Evolutionary conservation across 2,113 vertebrate genomes (phyloP).

Genomic region (Amphiprion ocellaris): DNA sequence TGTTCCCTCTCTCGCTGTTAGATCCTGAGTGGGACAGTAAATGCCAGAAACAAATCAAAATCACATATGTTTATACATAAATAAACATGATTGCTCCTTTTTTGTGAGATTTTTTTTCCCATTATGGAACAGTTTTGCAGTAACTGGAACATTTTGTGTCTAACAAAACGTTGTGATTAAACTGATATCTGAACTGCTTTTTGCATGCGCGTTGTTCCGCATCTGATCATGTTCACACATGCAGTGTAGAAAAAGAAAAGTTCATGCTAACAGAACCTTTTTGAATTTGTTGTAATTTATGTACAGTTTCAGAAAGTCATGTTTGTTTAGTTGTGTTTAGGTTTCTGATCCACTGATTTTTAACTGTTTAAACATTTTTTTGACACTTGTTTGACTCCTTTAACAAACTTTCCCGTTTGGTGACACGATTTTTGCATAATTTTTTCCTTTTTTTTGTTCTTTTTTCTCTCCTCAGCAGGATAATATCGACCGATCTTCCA

Average conservation of each 20-base stretch:
- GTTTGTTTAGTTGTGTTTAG: not conserved
- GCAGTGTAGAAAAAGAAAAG: not conserved
- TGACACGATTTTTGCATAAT: not conserved
- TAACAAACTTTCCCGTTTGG: not conserved
- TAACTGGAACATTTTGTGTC: not conserved
- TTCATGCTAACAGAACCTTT: too few species aligned
- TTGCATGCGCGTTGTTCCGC: conserved; percentile 7
- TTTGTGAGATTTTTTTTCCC: not conserved
- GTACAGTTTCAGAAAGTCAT: not conserved
- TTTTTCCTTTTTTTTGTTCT: not conserved
- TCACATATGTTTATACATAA: not conserved
- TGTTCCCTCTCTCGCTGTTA: conserved; percentile 67
- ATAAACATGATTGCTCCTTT: not conserved
- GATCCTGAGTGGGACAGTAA: not conserved
- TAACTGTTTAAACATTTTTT: not conserved
- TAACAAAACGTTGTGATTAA: conserved; percentile 8
- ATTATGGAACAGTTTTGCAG: not conserved
- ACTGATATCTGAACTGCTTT: not conserved
- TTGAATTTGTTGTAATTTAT: not conserved
- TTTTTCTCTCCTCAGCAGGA: conserved; percentile 82
- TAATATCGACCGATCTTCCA: conserved; percentile 89
- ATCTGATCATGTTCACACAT: conserved; percentile 31
- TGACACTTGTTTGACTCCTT: too few species aligned
- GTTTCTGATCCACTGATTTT: not conserved
- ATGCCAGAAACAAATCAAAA: conserved; percentile 12